A percentile compares a stretch with the other conserved stretches of the same genome.
These are phyloP conservation scores for Craterocephalus amniculus DNA, from an alignment of 2,797 vertebrate species.

Conservation along the genomic window DNA sequence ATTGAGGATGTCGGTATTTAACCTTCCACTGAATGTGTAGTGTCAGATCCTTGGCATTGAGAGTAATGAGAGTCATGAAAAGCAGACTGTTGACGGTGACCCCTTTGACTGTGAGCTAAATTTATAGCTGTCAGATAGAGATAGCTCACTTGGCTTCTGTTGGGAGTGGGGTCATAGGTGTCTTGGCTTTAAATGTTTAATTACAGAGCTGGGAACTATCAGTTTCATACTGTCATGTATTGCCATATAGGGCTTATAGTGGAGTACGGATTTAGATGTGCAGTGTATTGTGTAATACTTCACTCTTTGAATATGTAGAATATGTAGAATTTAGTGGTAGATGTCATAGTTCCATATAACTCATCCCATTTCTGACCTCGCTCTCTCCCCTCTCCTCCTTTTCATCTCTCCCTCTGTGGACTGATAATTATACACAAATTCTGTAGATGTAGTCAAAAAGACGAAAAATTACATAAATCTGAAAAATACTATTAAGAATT, in stretches of 20 bases:
- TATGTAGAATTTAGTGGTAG: neutral
- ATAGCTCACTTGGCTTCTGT: slow-evolving; percentile 41
- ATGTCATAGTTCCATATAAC: neutral
- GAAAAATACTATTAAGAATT: too few species aligned
- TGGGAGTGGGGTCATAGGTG: slow-evolving; percentile 56
- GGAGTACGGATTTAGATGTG: neutral
- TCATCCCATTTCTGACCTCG: neutral
- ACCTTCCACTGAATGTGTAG: slow-evolving; percentile 42
- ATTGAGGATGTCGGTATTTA: slow-evolving; percentile 48
- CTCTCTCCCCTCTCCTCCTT: too few species aligned
- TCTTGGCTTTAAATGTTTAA: slow-evolving; percentile 64
- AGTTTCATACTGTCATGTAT: slow-evolving; percentile 19
- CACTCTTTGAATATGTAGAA: neutral
- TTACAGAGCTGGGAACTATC: slow-evolving; percentile 48
- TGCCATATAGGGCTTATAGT: slow-evolving; percentile 17
- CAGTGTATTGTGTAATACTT: neutral
- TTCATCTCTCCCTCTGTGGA: too few species aligned
- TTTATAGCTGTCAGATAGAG: slow-evolving; percentile 62
- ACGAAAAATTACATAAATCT: too few species aligned
- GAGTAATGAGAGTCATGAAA: slow-evolving; percentile 74
- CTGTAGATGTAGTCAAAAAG: too few species aligned
- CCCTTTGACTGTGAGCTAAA: slow-evolving; percentile 59
- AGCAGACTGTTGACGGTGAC: slow-evolving; percentile 75
- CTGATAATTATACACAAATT: too few species aligned
- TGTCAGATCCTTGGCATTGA: slow-evolving; percentile 67